A percentile compares a stretch with the other conserved stretches of the same genome.
Evolutionary conservation across 2,888 invertebrate species (phyloP).

Genomic region (Synanthedon myopaeformis): DNA sequence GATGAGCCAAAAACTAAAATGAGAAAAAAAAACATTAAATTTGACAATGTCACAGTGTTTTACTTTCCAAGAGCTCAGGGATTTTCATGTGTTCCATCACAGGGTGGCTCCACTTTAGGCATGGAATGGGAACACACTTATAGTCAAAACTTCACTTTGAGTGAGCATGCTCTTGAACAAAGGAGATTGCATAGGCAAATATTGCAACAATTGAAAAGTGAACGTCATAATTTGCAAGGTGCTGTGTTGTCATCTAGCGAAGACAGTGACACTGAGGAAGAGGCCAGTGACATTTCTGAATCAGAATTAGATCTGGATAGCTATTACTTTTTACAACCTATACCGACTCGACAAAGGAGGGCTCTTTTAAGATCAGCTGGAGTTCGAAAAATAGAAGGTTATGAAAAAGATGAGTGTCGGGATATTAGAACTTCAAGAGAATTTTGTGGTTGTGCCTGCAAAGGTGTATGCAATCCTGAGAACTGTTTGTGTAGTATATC

Average conservation of each 20-base stretch:
- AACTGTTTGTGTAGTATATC: conserved; percentile 94
- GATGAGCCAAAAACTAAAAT: conserved; percentile 69
- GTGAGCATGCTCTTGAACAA: conserved; percentile 91
- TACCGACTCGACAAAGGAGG: conserved; percentile 90
- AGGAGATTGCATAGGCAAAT: conserved; percentile 86
- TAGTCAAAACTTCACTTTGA: conserved; percentile 83
- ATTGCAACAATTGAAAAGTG: conserved; percentile 78
- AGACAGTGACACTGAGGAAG: conserved; percentile 88
- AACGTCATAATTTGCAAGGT: conserved; percentile 71
- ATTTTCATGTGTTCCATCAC: conserved; percentile 91
- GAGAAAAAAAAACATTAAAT: conserved; percentile 85
- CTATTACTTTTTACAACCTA: conserved; percentile 92
- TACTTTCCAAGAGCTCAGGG: conserved; percentile 95
- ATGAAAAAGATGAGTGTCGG: conserved; percentile 94
- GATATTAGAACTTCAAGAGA: conserved; percentile 92
- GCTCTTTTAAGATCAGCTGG: conserved; percentile 92
- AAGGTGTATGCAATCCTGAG: conserved; percentile 94
- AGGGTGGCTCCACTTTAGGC: conserved; percentile 91
- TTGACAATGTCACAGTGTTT: conserved; percentile 92
- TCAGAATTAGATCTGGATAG: conserved; percentile 90
- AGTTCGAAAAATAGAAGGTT: conserved; percentile 90
- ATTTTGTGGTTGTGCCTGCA: conserved; percentile 93
- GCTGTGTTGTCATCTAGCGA: conserved; percentile 79
- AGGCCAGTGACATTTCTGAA: conserved; percentile 82
- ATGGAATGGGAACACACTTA: conserved; percentile 83